Evolutionary conservation across 2,888 invertebrate genomes (phyloP).

Genomic region (Diaphora mendica): DNA sequence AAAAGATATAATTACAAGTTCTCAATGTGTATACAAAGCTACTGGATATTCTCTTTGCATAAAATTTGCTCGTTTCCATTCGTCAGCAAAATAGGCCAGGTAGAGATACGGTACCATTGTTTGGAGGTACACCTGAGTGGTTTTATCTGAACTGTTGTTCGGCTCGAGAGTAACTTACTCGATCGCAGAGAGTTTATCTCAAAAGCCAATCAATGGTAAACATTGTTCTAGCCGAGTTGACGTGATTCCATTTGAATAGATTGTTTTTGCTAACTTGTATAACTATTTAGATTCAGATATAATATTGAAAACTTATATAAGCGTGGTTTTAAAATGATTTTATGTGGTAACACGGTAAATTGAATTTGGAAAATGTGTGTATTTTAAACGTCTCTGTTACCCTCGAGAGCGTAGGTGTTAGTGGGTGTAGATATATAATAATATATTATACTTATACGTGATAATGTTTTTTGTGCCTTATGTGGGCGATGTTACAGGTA

Average conservation of each 20-base stretch:
- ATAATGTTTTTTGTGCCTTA: background rate
- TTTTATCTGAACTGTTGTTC: conserved; percentile 54
- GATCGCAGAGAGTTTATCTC: conserved; percentile 54
- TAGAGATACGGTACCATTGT: conserved; percentile 45
- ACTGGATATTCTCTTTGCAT: background rate
- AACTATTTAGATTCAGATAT: background rate
- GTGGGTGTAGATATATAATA: background rate
- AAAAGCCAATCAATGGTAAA: conserved; percentile 64
- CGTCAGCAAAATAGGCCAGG: conserved; percentile 39
- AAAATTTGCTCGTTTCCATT: conserved; percentile 29
- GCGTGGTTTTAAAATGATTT: background rate
- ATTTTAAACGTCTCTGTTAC: background rate
- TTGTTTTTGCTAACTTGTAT: conserved; percentile 28
- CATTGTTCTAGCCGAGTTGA: conserved; percentile 55
- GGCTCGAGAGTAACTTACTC: conserved; percentile 49
- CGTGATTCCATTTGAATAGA: conserved; percentile 45
- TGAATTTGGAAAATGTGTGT: background rate
- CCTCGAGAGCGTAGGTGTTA: background rate
- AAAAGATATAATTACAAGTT: background rate
- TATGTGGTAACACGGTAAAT: background rate
- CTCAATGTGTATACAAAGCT: conserved; percentile 4
- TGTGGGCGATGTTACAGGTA: background rate
- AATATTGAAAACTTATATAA: background rate
- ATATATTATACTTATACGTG: background rate
- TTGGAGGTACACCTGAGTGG: conserved; percentile 33